Percentiles rank a stretch among this genome's conserved stretches.
These are phyloP conservation scores for Tauraco erythrolophus DNA, from an alignment of 2,113 vertebrate genomes.

Conservation along the genomic window DNA sequence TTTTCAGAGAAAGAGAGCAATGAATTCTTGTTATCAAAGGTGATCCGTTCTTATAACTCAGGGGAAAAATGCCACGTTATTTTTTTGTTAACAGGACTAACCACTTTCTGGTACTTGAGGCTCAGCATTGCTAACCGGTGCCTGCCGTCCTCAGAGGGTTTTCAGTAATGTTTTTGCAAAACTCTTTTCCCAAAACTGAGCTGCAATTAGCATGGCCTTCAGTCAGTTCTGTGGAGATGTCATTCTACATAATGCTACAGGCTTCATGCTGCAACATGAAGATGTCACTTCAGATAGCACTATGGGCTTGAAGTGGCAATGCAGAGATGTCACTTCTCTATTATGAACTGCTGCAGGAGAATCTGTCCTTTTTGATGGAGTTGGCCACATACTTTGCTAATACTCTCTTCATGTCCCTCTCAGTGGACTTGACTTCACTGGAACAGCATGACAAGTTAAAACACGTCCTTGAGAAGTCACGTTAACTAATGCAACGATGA, in stretches of 20 bases:
- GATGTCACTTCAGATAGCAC: slow-evolving; percentile 43
- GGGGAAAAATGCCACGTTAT: not conserved
- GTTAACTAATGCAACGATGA: slow-evolving; percentile 8
- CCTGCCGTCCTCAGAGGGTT: not conserved
- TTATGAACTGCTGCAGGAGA: slow-evolving; percentile 23
- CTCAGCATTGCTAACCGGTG: not conserved
- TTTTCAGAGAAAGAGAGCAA: not conserved
- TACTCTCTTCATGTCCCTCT: slow-evolving; percentile 22
- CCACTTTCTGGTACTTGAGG: not conserved
- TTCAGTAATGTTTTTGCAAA: not conserved
- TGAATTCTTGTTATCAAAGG: not conserved
- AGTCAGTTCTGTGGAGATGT: slow-evolving; percentile 28
- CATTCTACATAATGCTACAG: not conserved
- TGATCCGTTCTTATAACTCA: not conserved
- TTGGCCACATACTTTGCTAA: not conserved
- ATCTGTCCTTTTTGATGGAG: slow-evolving; percentile 38
- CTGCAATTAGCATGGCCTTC: slow-evolving; percentile 37
- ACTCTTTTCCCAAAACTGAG: not conserved
- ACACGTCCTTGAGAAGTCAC: slow-evolving; percentile 47
- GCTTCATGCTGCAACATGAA: slow-evolving; percentile 19
- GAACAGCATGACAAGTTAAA: slow-evolving; percentile 47
- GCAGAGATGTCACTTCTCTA: slow-evolving; percentile 26
- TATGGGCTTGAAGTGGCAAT: slow-evolving; percentile 24
- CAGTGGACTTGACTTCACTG: slow-evolving; percentile 27
- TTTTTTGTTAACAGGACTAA: not conserved